Base-by-base conservation (phyloP, 1,140 invertebrate species). In the Drosophila sp. region DNA sequence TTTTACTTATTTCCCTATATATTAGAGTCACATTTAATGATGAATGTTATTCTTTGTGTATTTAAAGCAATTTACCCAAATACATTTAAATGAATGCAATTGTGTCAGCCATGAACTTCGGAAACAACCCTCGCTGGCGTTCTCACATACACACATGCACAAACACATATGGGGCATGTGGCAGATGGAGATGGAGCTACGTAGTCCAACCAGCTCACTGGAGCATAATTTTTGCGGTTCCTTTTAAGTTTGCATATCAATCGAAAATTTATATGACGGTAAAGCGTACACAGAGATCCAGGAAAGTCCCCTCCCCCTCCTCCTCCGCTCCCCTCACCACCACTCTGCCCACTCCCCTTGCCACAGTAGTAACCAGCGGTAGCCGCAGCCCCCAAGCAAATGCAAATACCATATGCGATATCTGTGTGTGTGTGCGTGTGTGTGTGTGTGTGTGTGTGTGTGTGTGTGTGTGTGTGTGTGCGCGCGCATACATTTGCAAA, bases 231-330 rank as follows among this genome's bases (percentile, higher is more conserved):
- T 90, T 81, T 90, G 89, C 80, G 89, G 89, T 90, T 76, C 80
- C 89, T 90, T 89, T 90, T 89, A 90, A 90, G 89, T 90, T 90
- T 90, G 89, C 89, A 90, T 90, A 90, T 90, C 87, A 90, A 90
- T 90, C 80, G 82, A 90, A 80, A 87, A 87, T 87, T 82, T 87
- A 87, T 87, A 87, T 82, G 83, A 89, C 79, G 78, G 72, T 76
- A 73, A 79, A 67, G 78, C 82, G 71, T 67, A 41, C 53, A 50
- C 56, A 76, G 38, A 50, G 38, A 50, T 51, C 25, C n/a, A 45
- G 11, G 45, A n/a, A 50, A 25, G 16, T 25, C 36, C 7, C 14
- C n/a, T 3, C 21, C 32, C 32, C 41, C 27, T 7, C 18, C 21
- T 21, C 59, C 40, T 36, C 4, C 8, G 45, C 25, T 9, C 21